Evolutionary conservation across 2,797 vertebrate genomes (phyloP).

Genomic region (Phrynocephalus forsythii): DNA sequence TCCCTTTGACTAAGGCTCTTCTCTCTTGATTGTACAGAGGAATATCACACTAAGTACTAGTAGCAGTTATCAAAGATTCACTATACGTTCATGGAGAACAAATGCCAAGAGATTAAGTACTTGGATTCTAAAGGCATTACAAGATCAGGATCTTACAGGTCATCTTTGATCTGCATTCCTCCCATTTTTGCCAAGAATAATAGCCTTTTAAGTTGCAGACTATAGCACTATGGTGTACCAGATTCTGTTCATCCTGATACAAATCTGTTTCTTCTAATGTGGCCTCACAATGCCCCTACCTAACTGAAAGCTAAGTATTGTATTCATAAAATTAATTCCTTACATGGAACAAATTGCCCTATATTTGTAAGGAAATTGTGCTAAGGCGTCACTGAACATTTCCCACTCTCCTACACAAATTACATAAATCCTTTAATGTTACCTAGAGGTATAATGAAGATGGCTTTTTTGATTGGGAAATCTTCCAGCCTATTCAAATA

Average conservation of each 20-base stretch:
- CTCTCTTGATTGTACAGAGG: rapidly evolving
- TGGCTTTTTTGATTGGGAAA: neutral
- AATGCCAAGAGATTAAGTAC: constrained; percentile 19
- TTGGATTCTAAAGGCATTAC: constrained; percentile 14
- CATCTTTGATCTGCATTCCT: constrained; percentile 27
- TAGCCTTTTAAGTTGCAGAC: constrained; percentile 23
- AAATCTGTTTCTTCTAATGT: neutral
- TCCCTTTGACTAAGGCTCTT: neutral
- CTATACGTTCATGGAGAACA: neutral
- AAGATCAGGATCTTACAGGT: neutral
- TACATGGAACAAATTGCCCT: neutral
- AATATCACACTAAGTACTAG: constrained; percentile 22
- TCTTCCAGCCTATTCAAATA: neutral
- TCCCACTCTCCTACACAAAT: neutral
- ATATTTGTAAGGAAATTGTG: neutral
- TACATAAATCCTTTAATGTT: neutral
- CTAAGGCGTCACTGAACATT: neutral
- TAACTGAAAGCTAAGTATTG: neutral
- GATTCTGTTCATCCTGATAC: neutral
- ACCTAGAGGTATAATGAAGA: neutral
- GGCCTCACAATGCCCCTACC: neutral
- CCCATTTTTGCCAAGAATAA: constrained; percentile 26
- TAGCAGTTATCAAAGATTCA: constrained; percentile 46
- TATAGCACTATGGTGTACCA: neutral
- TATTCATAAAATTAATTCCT: rapidly evolving